A percentile compares a stretch with the other conserved stretches of the same genome.
phyloP scores from a whole-genome alignment of 2,888 invertebrate genomes.

The Graphium colonna region DNA sequence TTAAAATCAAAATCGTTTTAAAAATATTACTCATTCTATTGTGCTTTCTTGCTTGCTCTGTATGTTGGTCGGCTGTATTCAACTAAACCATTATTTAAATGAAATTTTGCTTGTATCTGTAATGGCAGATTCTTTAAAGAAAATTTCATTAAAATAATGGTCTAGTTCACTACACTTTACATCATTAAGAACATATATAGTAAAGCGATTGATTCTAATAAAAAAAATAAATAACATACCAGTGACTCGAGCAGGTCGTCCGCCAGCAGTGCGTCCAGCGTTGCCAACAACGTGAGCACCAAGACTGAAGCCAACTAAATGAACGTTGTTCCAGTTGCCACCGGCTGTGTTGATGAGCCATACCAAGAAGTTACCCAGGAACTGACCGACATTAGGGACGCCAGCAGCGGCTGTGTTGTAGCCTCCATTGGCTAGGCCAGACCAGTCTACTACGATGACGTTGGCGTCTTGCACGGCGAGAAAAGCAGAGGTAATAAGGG shows the following conservation, averaged over 20 bases:
- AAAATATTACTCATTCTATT: background rate
- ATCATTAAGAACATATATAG: background rate
- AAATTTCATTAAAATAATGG: too few species aligned
- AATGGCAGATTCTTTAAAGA: too few species aligned
- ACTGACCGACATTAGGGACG: constrained; percentile 48
- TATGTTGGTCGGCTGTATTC: too few species aligned
- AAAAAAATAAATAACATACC: constrained; percentile 36
- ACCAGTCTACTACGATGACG: background rate
- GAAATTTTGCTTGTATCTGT: too few species aligned
- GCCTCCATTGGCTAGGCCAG: constrained; percentile 35
- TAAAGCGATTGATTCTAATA: background rate
- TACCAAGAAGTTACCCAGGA: constrained; percentile 51
- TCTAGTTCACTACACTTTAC: too few species aligned
- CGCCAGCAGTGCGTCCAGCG: constrained; percentile 47
- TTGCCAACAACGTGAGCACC: too few species aligned
- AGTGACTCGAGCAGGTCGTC: constrained; percentile 48
- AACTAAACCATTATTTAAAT: background rate
- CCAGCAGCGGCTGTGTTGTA: constrained; percentile 43
- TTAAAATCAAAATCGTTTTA: background rate
- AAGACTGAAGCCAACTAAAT: too few species aligned
- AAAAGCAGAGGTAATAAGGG: constrained; percentile 40
- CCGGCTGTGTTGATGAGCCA: constrained; percentile 60
- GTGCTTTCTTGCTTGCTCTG: background rate
- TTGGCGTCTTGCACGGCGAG: constrained; percentile 31
- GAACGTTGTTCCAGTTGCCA: too few species aligned